Conservation (phyloP, 2,113 vertebrate genomes). For the Sciurus niger region DNA sequence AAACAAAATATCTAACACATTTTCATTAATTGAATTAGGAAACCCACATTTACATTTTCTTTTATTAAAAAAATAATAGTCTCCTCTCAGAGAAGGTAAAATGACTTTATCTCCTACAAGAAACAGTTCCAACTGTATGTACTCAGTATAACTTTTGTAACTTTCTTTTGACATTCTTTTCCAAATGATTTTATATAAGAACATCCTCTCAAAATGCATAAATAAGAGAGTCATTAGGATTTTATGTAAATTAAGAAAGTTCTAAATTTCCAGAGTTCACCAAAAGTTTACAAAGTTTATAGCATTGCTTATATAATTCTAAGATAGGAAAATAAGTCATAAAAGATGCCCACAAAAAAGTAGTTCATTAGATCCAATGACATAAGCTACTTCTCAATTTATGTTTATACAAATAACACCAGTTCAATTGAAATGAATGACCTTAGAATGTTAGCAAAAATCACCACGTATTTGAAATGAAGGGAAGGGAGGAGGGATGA, state of each 20-base stretch:
- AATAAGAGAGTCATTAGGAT: not conserved
- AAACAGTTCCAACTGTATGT: not conserved
- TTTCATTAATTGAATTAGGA: conserved; percentile 73
- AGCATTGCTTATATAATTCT: not conserved
- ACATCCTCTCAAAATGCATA: not conserved
- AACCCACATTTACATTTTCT: conserved; percentile 30
- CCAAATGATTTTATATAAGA: not conserved
- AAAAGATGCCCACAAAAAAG: not conserved
- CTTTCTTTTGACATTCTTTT: not conserved
- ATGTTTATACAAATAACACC: not conserved
- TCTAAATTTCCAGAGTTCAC: not conserved
- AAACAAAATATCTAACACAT: conserved; percentile 73
- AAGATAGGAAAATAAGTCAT: not conserved
- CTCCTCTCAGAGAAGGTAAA: not conserved
- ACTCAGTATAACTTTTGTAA: not conserved
- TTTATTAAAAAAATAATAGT: conserved; percentile 7
- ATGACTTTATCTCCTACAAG: not conserved
- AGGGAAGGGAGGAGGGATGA: too few species aligned
- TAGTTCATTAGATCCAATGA: not conserved
- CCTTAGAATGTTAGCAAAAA: not conserved
- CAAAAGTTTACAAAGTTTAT: not conserved
- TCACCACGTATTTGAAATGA: not conserved
- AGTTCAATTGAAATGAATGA: not conserved
- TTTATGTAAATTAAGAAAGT: not conserved
- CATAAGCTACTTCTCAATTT: not conserved